These are phyloP conservation scores for Lymantria monacha DNA, from an alignment of 2,888 invertebrate species.

Conservation along the genomic window DNA sequence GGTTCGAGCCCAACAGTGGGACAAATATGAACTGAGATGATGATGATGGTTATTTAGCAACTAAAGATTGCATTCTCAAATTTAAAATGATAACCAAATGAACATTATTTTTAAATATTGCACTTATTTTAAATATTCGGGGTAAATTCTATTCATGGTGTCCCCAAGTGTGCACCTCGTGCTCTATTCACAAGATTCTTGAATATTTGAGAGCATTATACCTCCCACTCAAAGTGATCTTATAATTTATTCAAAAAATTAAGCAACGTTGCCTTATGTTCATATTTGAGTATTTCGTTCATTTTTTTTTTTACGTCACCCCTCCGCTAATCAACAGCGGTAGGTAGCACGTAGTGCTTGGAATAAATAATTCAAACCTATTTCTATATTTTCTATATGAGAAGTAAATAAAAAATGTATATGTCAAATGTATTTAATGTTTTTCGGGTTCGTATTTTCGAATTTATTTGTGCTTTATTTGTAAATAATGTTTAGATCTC, in stretches of 20 bases:
- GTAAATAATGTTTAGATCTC: too few relatives aligned
- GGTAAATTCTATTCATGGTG: background rate
- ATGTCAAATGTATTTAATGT: background rate
- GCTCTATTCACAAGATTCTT: slow-evolving; percentile 33
- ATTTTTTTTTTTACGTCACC: slow-evolving; percentile 12
- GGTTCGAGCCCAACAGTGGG: too few relatives aligned
- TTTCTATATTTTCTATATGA: background rate
- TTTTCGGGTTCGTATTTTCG: too few relatives aligned
- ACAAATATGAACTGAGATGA: too few relatives aligned
- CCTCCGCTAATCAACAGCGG: slow-evolving; percentile 22
- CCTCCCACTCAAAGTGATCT: slow-evolving; percentile 42
- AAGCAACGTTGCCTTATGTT: slow-evolving; percentile 37
- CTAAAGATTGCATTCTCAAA: too few relatives aligned
- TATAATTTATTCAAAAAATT: slow-evolving; percentile 57
- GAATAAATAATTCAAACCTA: slow-evolving; percentile 23
- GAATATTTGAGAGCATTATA: slow-evolving; percentile 55
- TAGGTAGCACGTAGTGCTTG: slow-evolving; percentile 20
- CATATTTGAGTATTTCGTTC: slow-evolving; percentile 27
- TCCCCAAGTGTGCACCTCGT: slow-evolving; percentile 25
- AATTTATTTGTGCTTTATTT: too few relatives aligned
- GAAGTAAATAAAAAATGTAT: background rate
- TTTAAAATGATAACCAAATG: too few relatives aligned
- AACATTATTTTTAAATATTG: too few relatives aligned
- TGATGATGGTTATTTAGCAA: too few relatives aligned
- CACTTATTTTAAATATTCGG: too few relatives aligned